Base-by-base conservation (phyloP, 2,888 invertebrate species). In the Brassicogethes aeneus region DNA sequence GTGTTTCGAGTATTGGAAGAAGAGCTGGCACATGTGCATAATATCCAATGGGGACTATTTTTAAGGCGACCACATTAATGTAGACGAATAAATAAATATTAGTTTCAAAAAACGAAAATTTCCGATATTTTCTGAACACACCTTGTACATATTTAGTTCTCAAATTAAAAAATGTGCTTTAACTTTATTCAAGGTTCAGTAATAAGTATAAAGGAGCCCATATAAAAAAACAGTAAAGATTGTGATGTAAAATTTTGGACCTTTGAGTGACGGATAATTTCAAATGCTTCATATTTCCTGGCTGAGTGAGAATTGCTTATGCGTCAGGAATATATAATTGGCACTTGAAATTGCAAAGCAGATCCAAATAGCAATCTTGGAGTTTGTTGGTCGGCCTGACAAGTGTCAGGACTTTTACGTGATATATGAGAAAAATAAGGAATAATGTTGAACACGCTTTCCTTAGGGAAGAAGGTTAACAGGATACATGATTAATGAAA, bases 261-360 rank as follows among this genome's bases (percentile, higher is more conserved):
- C 45, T 45, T 48, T 62, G 62, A 62, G 57, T 64, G 62, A 64
- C 63, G 54, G 52, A 48, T 60, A 62, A 62, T 62, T 62, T 61
- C 57, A 59, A 61, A 62, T 61, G 59, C 32, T 58, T 62, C 64
- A 65, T 65, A 65, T 66, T 65, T 66, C 64, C 60, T 59, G 61
- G 54, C 56, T 61, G 57, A 56, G 59, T 59, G 63, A 62, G 66
- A 64, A 66, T 66, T 66, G 65, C 61, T 59, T 65, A 52, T 64
- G 66, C 62, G 64, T 57, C 55, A 55, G 53, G 65, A 67, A 66
- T 67, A 61, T 65, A 64, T 67, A 68, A 68, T 67, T 66, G 63
- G 60, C 61, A 57, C 53, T 62, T 60, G 60, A 60, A 62, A 64
- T 63, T 62, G 63, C 58, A 54, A 54, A 55, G 51, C 53, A 45